phyloP scores from a whole-genome alignment of 2,797 vertebrate genomes.

The Acrocephalus scirpaceus region DNA sequence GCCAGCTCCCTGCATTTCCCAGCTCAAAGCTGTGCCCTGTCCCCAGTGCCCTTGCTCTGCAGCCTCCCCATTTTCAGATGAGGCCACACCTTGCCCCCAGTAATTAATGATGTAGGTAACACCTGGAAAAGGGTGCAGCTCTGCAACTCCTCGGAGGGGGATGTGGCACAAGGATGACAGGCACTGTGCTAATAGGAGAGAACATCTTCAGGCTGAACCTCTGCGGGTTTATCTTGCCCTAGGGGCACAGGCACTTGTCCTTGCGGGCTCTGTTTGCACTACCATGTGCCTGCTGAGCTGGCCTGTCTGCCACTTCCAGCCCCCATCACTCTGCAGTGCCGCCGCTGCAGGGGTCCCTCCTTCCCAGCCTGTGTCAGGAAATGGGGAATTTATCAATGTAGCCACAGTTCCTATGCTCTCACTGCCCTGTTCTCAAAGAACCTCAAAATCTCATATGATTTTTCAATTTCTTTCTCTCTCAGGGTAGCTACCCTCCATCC shows the following conservation, averaged over 20 bases:
- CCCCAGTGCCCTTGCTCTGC: rapidly evolving
- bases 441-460: background rate
- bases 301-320: background rate
- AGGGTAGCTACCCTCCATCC: background rate
- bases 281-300: background rate
- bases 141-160: background rate
- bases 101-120: background rate
- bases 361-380: background rate
- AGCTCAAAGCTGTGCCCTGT: background rate
- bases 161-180: rapidly evolving
- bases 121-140: background rate
- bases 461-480: background rate
- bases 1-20: background rate
- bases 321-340: background rate
- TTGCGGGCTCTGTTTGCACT: background rate
- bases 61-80: background rate
- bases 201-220: background rate
- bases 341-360: background rate
- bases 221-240: background rate
- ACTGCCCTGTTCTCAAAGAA: background rate
- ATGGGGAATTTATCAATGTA: background rate
- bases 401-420: background rate
- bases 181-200: background rate
- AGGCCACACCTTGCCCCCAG: background rate
- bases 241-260: background rate